Percentiles rank a stretch among this genome's conserved stretches.
These are phyloP conservation scores for Oenanthe oenanthe DNA, from an alignment of 2,113 vertebrate genomes.

Conservation along the genomic window DNA sequence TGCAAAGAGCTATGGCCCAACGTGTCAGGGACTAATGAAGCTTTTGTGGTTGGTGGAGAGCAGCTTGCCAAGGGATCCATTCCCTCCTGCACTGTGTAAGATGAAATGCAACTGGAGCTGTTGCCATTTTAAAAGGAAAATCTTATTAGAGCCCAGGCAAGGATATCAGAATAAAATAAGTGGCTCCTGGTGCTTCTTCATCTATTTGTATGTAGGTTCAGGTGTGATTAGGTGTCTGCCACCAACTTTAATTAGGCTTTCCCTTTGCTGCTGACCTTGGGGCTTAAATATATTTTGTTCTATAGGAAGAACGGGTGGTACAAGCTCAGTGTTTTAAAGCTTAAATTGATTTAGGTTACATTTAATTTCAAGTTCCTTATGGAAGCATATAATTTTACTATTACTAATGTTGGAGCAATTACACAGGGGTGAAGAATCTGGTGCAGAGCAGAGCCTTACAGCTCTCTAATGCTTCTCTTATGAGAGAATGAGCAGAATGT, in stretches of 20 bases:
- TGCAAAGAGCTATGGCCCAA: conserved; percentile 25
- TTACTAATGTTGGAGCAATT: conserved; percentile 21
- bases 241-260: conserved; percentile 53
- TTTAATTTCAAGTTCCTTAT: conserved; percentile 7
- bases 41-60: not conserved
- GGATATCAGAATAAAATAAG: conserved; percentile 7
- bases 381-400: conserved; percentile 35
- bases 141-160: conserved; percentile 17
- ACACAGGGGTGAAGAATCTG: not conserved
- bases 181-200: conserved; percentile 18
- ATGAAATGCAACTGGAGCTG: not conserved
- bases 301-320: not conserved
- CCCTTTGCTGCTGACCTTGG: conserved; percentile 29
- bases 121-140: not conserved
- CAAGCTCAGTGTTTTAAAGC: not conserved
- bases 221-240: conserved; percentile 16
- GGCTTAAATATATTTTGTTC: conserved; percentile 13
- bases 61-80: conserved; percentile 15
- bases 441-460: not conserved
- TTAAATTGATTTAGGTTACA: conserved; percentile 26
- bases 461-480: not conserved
- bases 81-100: not conserved
- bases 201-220: conserved; percentile 34
- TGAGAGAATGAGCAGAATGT: not conserved
- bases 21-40: conserved; percentile 20